These are phyloP conservation scores for Crotalus helleri DNA, from an alignment of 2,113 vertebrate species.

Conservation along the genomic window DNA sequence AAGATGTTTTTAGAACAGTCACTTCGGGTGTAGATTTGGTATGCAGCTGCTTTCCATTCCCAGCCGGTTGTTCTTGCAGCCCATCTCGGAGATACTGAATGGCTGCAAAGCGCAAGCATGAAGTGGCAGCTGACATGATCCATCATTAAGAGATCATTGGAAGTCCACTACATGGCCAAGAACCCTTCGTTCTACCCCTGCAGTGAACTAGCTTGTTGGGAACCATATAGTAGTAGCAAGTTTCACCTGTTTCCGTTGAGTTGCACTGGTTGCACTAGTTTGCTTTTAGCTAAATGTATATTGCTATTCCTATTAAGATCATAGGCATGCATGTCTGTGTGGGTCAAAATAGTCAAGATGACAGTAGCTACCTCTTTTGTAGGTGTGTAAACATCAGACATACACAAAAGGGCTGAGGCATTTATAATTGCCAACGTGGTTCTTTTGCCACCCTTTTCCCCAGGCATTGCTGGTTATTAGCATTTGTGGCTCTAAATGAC, in stretches of 20 bases:
- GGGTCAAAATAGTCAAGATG: neutral
- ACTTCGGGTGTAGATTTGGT: neutral
- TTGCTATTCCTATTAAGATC: neutral
- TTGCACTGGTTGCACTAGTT: neutral
- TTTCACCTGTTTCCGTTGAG: neutral
- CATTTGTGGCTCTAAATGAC: neutral
- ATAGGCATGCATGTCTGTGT: neutral
- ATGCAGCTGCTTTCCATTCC: neutral
- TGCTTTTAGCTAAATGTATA: too few species aligned
- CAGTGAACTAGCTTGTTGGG: neutral
- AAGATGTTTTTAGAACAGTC: neutral
- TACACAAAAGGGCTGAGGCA: neutral
- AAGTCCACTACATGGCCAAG: neutral
- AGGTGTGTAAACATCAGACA: neutral
- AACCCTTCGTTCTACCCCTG: neutral
- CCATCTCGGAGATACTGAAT: too few species aligned
- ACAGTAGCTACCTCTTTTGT: neutral
- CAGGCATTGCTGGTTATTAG: neutral
- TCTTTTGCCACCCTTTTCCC: neutral
- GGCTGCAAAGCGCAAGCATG: too few species aligned
- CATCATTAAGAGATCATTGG: neutral
- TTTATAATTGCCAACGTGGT: neutral
- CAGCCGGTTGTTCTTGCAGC: too few species aligned
- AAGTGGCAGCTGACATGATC: too few species aligned
- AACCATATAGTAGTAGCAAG: neutral